Percentiles rank a stretch among this genome's conserved stretches.
Conservation (phyloP, 2,113 vertebrate species). For the Puffinus mauretanicus region DNA sequence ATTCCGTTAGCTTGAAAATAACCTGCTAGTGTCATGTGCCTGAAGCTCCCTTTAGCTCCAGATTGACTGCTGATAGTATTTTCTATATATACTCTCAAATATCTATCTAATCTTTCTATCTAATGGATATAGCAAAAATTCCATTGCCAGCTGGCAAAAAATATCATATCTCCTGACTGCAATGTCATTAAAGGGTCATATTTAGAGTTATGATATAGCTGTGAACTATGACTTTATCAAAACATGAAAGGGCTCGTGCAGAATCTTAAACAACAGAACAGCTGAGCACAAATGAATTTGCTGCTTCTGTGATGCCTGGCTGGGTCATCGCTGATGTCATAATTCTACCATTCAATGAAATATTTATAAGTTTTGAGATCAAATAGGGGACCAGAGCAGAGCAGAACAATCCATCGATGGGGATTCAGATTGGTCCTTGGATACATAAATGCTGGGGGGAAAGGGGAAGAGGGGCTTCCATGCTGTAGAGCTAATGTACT, state of each 20-base stretch:
- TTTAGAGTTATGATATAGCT: neutral
- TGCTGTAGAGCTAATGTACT: neutral
- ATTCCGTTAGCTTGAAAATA: neutral
- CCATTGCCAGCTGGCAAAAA: neutral
- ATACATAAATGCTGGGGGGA: fast-evolving
- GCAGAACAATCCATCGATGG: neutral
- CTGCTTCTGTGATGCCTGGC: neutral
- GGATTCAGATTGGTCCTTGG: neutral
- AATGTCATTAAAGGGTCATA: neutral
- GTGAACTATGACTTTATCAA: neutral
- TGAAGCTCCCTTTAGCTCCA: neutral
- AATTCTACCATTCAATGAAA: neutral
- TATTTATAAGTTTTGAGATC: neutral
- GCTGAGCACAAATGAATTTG: neutral
- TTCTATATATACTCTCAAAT: neutral
- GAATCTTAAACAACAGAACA: neutral
- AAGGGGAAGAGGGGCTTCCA: neutral
- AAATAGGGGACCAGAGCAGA: neutral
- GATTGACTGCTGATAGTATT: neutral
- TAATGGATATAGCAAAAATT: neutral
- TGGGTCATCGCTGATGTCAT: neutral
- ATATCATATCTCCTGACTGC: neutral
- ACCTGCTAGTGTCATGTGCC: neutral
- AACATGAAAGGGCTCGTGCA: neutral
- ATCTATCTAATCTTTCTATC: neutral